Evolutionary conservation across 1,140 invertebrate species (phyloP).

Genomic region (Rhopalosiphum maidis): DNA sequence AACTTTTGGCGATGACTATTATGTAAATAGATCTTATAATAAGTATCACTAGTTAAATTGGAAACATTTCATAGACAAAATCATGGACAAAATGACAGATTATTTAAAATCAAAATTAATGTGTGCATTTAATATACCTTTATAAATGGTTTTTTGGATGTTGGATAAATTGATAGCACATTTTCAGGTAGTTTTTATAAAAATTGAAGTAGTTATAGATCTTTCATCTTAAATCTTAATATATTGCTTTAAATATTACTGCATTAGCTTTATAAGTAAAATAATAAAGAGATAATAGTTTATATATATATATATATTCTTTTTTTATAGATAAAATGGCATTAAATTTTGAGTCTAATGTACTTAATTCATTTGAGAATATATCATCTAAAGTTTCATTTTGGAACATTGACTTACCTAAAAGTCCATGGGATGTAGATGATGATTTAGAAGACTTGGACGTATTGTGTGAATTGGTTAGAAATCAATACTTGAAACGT

Average conservation of each 20-base stretch:
- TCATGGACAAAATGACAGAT: too few species aligned
- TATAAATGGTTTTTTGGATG: neutral
- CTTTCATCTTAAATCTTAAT: neutral
- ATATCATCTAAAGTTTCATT: neutral
- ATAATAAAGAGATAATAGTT: neutral
- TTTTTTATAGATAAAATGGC: neutral
- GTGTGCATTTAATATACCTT: neutral
- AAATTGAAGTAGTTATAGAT: neutral
- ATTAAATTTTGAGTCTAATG: neutral
- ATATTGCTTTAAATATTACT: neutral
- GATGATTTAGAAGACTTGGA: slow-evolving; percentile 32
- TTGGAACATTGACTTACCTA: slow-evolving; percentile 36
- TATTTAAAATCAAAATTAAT: neutral
- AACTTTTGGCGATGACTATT: neutral
- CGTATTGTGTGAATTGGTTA: slow-evolving; percentile 44
- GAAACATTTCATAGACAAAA: neutral
- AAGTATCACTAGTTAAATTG: neutral
- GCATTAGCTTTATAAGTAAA: too few species aligned
- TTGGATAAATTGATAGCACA: neutral
- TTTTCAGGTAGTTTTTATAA: neutral
- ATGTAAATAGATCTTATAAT: neutral
- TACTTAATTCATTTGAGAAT: neutral
- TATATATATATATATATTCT: neutral
- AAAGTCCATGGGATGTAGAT: slow-evolving; percentile 26
- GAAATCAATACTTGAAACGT: slow-evolving; percentile 57